phyloP scores from a whole-genome alignment of 2,797 vertebrate species.

The Perodicticus potto region DNA sequence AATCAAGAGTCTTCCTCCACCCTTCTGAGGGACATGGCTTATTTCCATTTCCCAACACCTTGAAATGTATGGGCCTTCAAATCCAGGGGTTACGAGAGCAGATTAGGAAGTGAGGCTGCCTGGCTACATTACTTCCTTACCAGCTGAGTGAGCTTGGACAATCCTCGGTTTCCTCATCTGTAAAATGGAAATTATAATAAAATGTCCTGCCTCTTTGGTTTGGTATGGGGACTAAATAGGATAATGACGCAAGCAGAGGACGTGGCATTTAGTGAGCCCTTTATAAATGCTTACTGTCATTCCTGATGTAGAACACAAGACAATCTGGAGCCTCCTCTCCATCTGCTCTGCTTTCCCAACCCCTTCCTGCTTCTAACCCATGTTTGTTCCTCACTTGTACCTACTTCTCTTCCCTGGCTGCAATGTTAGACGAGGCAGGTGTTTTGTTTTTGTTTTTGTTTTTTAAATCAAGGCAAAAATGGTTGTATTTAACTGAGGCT shows the following conservation, averaged over 20 bases:
- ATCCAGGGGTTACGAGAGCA: background rate
- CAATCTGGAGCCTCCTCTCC: background rate
- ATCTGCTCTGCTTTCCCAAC: background rate
- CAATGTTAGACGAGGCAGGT: conserved; percentile 20
- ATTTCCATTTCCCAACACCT: background rate
- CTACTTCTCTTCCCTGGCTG: background rate
- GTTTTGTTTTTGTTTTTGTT: conserved; percentile 75
- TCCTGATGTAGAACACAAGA: accelerated
- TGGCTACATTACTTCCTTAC: background rate
- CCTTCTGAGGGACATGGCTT: accelerated
- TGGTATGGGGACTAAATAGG: background rate
- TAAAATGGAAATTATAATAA: background rate
- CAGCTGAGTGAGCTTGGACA: background rate
- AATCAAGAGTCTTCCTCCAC: no score
- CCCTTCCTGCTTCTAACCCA: conserved; percentile 28
- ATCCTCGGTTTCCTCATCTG: background rate
- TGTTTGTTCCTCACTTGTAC: conserved; percentile 52
- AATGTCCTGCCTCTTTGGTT: background rate
- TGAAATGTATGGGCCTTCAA: accelerated
- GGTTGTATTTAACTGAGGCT: conserved; percentile 84
- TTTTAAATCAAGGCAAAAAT: conserved; percentile 78
- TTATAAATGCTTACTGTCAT: background rate
- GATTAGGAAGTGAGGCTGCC: background rate
- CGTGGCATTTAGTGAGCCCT: background rate
- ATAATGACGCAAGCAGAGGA: background rate